Evolutionary conservation across 2,113 vertebrate genomes (phyloP).

Genomic region (Oenanthe melanoleuca): DNA sequence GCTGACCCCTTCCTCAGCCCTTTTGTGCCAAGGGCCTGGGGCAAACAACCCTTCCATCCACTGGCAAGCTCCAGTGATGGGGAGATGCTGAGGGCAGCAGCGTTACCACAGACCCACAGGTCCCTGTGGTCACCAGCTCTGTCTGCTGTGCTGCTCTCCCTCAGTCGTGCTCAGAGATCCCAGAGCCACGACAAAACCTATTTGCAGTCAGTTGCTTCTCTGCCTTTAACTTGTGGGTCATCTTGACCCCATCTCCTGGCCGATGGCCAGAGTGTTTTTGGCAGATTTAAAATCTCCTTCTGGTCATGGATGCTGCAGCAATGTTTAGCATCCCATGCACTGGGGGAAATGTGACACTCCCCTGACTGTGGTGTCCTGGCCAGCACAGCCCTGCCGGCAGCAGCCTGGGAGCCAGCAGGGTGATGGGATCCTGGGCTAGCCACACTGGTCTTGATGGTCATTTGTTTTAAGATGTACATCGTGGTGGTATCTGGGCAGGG

Average conservation of each 20-base stretch:
- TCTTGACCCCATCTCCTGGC: conserved; percentile 58
- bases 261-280: conserved; percentile 19
- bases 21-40: rapidly evolving
- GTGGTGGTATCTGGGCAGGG: neutral
- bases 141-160: neutral
- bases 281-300: conserved; percentile 42
- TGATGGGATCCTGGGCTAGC: neutral
- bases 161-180: neutral
- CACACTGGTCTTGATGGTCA: rapidly evolving
- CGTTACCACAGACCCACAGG: rapidly evolving
- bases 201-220: conserved; percentile 10
- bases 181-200: neutral
- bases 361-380: rapidly evolving
- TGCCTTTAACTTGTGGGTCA: conserved; percentile 53
- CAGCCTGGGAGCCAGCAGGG: neutral
- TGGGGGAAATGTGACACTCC: conserved; percentile 24
- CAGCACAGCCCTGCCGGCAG: neutral
- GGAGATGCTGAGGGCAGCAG: neutral
- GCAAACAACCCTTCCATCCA: neutral
- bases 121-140: neutral
- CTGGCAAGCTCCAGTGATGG: rapidly evolving
- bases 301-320: neutral
- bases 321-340: conserved; percentile 10
- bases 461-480: neutral
- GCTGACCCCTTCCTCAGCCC: rapidly evolving